A percentile compares a stretch with the other conserved stretches of the same genome.
Conservation (phyloP, 92 coral and sea anemone species). For the Porites evermanni region DNA sequence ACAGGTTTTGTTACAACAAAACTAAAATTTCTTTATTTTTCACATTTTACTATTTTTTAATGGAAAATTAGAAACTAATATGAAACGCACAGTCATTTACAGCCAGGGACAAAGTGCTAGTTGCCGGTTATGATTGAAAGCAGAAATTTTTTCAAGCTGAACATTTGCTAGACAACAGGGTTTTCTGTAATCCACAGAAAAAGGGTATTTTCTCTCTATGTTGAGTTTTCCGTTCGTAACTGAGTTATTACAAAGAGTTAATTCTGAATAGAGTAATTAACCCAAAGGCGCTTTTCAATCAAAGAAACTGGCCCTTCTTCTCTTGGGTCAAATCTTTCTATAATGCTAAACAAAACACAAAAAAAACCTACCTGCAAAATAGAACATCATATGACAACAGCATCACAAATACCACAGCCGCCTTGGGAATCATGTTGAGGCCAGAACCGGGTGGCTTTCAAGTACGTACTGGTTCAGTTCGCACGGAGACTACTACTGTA, state of each 20-base stretch:
- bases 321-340: no score
- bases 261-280: no score
- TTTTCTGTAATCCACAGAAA: background rate
- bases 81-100: no score
- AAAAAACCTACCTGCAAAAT: constrained; percentile 6
- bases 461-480: background rate
- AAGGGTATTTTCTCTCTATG: background rate
- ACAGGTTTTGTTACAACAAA: background rate
- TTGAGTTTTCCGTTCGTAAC: background rate
- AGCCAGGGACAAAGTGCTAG: no score
- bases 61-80: background rate
- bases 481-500: background rate
- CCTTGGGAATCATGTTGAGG: background rate
- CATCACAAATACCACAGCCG: constrained; percentile 2
- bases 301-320: background rate
- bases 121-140: no score
- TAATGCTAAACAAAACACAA: background rate
- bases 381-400: constrained; percentile 10
- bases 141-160: no score
- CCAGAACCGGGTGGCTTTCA: no score
- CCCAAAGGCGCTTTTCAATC: background rate
- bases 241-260: background rate
- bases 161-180: background rate
- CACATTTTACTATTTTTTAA: no score
- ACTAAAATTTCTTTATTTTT: background rate